These are phyloP conservation scores for Drosophila eohydei DNA, from an alignment of 2,888 invertebrate species.

Conservation along the genomic window DNA sequence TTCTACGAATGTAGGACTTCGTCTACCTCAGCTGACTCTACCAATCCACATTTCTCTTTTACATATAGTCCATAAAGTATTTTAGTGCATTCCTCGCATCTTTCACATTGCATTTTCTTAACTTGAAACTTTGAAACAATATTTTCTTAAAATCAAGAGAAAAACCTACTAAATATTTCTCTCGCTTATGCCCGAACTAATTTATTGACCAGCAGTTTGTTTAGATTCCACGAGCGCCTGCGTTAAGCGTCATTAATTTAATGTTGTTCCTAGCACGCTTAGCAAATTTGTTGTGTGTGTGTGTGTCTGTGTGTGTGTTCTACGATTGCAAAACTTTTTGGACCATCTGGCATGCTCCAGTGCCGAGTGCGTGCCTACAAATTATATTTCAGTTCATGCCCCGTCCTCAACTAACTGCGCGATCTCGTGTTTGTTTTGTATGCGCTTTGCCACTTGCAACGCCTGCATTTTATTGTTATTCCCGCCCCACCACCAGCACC, in stretches of 20 bases:
- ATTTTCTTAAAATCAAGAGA: conserved; percentile 11
- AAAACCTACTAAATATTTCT: background rate
- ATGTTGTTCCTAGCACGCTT: conserved; percentile 42
- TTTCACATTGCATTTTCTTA: background rate
- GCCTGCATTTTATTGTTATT: conserved; percentile 72
- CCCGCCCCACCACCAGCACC: background rate
- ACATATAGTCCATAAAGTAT: background rate
- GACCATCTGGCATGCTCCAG: conserved; percentile 60
- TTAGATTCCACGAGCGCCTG: conserved; percentile 24
- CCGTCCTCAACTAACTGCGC: background rate
- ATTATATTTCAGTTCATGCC: conserved; percentile 33
- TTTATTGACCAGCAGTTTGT: conserved; percentile 34
- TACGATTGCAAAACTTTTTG: conserved; percentile 41
- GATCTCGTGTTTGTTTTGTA: conserved; percentile 36
- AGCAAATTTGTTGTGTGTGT: conserved; percentile 11
- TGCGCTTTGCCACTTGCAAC: conserved; percentile 59
- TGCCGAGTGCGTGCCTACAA: conserved; percentile 53
- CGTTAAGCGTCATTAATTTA: conserved; percentile 55
- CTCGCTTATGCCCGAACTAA: conserved; percentile 1
- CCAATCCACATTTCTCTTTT: background rate
- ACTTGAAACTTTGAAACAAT: background rate
- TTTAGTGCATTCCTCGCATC: background rate
- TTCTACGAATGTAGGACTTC: too few relatives aligned
- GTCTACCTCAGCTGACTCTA: too few relatives aligned
- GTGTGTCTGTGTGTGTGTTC: conserved; percentile 6